Evolutionary conservation across 2,113 vertebrate species (phyloP).

Genomic region (Mus pahari): DNA sequence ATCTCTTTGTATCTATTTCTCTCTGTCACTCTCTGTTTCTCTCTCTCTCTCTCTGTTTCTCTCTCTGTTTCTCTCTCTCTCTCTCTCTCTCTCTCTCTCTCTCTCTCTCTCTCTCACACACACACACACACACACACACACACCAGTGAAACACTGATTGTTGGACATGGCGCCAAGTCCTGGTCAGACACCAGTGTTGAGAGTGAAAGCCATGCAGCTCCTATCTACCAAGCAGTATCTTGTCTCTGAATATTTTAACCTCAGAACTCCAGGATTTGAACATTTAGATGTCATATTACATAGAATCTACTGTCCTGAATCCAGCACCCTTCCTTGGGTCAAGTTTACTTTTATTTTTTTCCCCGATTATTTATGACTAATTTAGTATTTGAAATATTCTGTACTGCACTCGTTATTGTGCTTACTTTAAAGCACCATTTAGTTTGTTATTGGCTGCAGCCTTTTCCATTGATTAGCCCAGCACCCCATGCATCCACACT

Average conservation of each 20-base stretch:
- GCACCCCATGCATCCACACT: not conserved
- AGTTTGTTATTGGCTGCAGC: not conserved
- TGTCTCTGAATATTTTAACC: not conserved
- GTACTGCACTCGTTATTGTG: not conserved
- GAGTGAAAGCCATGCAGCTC: not conserved
- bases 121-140: not conserved
- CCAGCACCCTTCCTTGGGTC: not conserved
- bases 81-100: too few relatives aligned
- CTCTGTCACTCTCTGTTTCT: not conserved
- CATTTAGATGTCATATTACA: not conserved
- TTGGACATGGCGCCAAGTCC: not conserved
- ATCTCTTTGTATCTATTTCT: not conserved
- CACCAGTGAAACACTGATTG: not conserved
- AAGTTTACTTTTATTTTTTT: conserved; percentile 33
- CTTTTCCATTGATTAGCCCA: not conserved
- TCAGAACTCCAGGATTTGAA: not conserved
- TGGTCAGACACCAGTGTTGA: not conserved
- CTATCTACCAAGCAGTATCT: not conserved
- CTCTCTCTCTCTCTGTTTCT: not conserved
- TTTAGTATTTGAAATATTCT: conserved; percentile 16
- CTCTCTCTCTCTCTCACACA: not conserved
- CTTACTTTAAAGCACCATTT: not conserved
- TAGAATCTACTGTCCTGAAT: not conserved
- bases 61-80: too few relatives aligned
- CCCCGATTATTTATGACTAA: not conserved